Evolutionary conservation across 2,113 vertebrate genomes (phyloP), one percentile per base, ranked within the genome.

Genomic region (Aegithalos caudatus): DNA sequence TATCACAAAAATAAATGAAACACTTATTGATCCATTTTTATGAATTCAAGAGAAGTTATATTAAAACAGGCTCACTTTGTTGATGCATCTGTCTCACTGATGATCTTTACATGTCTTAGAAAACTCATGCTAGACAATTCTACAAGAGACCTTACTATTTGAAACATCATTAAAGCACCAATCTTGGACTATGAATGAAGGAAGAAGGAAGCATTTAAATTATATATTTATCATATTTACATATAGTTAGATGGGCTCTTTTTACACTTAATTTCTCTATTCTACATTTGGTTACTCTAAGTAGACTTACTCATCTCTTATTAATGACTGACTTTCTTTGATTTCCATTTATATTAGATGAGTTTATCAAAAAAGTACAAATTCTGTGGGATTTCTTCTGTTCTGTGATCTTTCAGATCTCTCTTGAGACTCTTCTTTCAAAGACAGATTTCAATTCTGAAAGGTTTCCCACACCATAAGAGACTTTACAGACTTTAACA

Each of bases 1-100:
- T 88, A 78, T 29, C 37, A 56, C 28, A 56, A 89, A 94, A 94
- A 80, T 71, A 93, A 95, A 88, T 44, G 7, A 91, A 92, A 92
- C 48, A 57, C 13, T 47, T 83, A 79, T 78, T 81, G 91, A 96
- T 85, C n/a, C 1, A 23, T 81, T 87, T 91, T 86, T 40, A 81
- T 5, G 4, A 92, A 79, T 89, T 84, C 69, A 81, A 9, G 1
- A 2, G 38, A 56, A 72, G 31, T 53, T 64, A 23, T 45, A 67
- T 60, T 47, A 67, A 88, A 92, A 18, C 10, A 37, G 7, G 10
- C 21, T 86, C 8, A n/a, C 57, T 88, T 81, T 85, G 42, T 86
- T 54, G 50, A 74, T 90, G 19, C 17, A 66, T 35, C n/a, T 83
- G 9, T 58, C 64, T 90, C 24, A 60, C 38, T 74, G 78, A 81